Evolutionary conservation across 2,888 invertebrate genomes (phyloP).

Genomic region (Eilema caniola): DNA sequence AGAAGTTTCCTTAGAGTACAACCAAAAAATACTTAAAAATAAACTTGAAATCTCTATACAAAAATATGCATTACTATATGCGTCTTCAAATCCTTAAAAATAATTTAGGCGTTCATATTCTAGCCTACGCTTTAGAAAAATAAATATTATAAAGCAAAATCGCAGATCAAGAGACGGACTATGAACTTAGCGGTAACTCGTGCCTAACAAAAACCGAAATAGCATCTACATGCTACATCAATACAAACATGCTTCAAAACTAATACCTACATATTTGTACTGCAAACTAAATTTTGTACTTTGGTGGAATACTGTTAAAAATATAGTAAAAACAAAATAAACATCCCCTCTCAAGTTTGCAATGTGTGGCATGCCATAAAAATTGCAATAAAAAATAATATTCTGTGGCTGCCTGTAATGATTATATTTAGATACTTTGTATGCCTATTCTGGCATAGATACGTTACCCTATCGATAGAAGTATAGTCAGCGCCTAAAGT

Average conservation of each 20-base stretch:
- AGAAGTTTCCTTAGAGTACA: conserved; percentile 69
- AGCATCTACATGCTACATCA: conserved; percentile 30
- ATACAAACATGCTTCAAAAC: conserved; percentile 36
- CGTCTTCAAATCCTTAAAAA: conserved; percentile 50
- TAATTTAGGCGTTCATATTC: conserved; percentile 51
- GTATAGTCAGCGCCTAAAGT: background rate
- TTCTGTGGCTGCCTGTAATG: background rate
- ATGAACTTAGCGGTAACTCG: conserved; percentile 46
- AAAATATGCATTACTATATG: conserved; percentile 58
- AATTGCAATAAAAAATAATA: background rate
- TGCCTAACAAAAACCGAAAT: conserved; percentile 34
- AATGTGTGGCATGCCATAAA: background rate
- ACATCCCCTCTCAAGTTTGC: background rate
- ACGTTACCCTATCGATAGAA: background rate
- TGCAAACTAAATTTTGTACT: conserved; percentile 54
- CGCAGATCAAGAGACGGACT: conserved; percentile 33
- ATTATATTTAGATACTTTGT: background rate
- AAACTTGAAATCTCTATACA: conserved; percentile 54
- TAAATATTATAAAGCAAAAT: conserved; percentile 42
- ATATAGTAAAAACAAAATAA: conserved; percentile 5
- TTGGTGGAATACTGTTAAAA: conserved; percentile 54
- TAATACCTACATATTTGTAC: conserved; percentile 54
- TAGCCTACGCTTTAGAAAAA: conserved; percentile 45
- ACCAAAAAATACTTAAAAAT: conserved; percentile 60
- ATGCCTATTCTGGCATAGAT: background rate